Evolutionary conservation across 1,140 invertebrate species (phyloP), one percentile per base, ranked within the genome.

Genomic region (Bombus sylvicola): DNA sequence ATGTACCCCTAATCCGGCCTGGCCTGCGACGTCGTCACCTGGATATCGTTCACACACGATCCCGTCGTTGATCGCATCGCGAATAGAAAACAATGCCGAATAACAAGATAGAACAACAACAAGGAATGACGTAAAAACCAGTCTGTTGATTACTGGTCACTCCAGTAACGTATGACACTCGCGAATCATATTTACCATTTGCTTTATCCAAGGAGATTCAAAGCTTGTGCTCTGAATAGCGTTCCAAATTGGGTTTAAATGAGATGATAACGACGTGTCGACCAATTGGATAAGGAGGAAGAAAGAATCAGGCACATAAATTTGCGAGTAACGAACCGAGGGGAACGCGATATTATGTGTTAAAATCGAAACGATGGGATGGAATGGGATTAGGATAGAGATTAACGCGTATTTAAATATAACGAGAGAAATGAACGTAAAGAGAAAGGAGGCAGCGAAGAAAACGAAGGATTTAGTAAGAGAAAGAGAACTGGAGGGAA

Each of bases 1-100:
- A 41, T 39, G 53, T 73, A 62, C 22, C 15, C 74, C 47, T 84
- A 72, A 62, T 84, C 76, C 22, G 83, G 83, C 1, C 83, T 72
- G 39, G 47, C 34, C 31, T 79, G 83, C 39, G 68, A 57, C 53
- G 64, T 69, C 22, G 47, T 69, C 53, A 47, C 68, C 53, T 80
- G 34, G 39, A 43, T 72, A 47, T 80, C 53, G 37, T 15, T 72
- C 68, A 39, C 76, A 22, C 77, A 41, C 77, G 68, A 41, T 57
- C 25, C 68, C 39, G 39, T n/a, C 31, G 47, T 1, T 62, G n/a
- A 12, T 78, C 22, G 57, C 77, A 85, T 80, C 57, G 66, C 81
- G 57, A 10, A n/a, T 68, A 37, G 13, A 39, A 69, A 78, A 68
- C 43, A 66, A 78, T 69, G 25, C 10, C 47, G 15, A 34, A 31